These are phyloP conservation scores for Antheraea pernyi DNA, from an alignment of 1,140 invertebrate genomes.

Conservation along the genomic window DNA sequence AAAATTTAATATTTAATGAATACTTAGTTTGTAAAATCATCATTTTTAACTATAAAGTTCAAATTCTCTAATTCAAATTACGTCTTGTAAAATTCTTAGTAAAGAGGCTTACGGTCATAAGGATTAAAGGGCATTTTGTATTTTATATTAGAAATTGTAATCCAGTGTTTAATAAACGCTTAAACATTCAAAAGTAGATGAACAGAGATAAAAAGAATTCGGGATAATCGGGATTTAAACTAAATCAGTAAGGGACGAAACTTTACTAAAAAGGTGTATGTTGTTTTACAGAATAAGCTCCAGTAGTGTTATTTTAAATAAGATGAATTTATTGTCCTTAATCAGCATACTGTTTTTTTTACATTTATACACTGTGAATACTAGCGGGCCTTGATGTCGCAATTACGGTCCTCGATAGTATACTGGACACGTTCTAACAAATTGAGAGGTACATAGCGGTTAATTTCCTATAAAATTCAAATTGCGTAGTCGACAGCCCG, in stretches of 20 bases:
- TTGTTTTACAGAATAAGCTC: too few species aligned
- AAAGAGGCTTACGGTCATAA: not conserved
- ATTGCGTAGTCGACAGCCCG: not conserved
- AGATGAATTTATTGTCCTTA: too few species aligned
- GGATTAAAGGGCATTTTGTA: not conserved
- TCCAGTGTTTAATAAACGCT: not conserved
- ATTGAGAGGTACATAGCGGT: not conserved
- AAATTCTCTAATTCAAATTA: not conserved
- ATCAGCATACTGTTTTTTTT: too few species aligned
- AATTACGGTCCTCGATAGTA: too few species aligned
- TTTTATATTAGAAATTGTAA: not conserved
- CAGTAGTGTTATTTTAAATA: too few species aligned
- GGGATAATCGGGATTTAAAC: not conserved
- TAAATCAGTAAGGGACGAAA: not conserved
- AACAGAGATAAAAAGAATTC: not conserved
- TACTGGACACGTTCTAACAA: not conserved
- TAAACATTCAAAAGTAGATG: not conserved
- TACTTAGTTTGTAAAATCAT: too few species aligned
- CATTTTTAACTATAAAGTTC: not conserved
- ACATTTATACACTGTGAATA: too few species aligned
- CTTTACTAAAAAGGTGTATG: not conserved
- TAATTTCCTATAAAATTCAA: not conserved
- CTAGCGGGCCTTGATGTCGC: too few species aligned
- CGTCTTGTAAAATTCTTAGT: not conserved
- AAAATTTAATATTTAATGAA: too few species aligned